Evolutionary conservation across 2,888 invertebrate species (phyloP), one percentile per base, ranked within the genome.

Genomic region (Ceraclea dissimilis): DNA sequence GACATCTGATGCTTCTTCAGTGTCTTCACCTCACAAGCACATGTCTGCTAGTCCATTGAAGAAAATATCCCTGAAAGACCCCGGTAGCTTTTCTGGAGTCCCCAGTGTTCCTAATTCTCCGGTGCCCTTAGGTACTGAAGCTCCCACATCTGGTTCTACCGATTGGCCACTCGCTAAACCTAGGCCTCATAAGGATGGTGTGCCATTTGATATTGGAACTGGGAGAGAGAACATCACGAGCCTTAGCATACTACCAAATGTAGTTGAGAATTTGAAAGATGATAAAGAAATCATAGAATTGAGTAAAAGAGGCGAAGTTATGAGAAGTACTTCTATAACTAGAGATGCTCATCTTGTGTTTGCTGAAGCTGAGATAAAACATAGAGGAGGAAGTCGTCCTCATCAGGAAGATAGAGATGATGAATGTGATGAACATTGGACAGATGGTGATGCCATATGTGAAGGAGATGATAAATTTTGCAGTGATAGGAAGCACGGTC

Each of bases 281-380:
- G 77, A 78, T 64, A 75, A 77, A 64, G 80, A 79, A 67, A 75
- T 82, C 62, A 68, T 74, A 57, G 78, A 79, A 65, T 76, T 82
- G 65, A 79, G 80, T 55, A 66, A 67, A 52, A 69, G 68, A 57
- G 74, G 67, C 20, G 68, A 69, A 54, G 61, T 56, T 18, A 58
- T 59, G 62, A 49, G 59, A 17, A 58, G 54, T 16, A 33, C 55
- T 10, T 55, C 55, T 16, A 46, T 56, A 18, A 53, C 43, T 19
- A 44, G 56, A 26, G 59, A 63, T 31, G 55, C 56, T 20, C 51
- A 61, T 33, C 52, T 54, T 8, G 49, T 53, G 21, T 49, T 55
- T 18, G 49, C 62, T 54, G 59, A 58, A 54, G 17, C 58, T 26
- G 59, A 65, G 49, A 17, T 46, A 1, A 57, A 58, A 17, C 54